Conservation (phyloP, 2,797 vertebrate genomes). For the Peromyscus aztecus region DNA sequence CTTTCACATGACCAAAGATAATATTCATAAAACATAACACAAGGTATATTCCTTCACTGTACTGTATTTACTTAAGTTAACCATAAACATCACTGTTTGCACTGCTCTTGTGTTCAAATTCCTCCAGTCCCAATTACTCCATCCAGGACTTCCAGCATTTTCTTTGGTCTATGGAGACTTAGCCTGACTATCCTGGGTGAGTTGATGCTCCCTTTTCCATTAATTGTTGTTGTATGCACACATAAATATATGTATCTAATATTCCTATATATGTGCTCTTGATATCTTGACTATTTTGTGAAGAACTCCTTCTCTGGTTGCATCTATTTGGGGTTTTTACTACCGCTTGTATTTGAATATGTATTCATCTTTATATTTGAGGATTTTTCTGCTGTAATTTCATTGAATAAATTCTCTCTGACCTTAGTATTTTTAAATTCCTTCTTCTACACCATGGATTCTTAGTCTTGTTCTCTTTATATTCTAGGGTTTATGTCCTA, state of each 20-base stretch:
- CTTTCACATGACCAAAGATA: no score
- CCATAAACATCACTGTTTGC: background rate
- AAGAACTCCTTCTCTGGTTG: background rate
- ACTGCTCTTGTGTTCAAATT: background rate
- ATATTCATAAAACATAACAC: background rate
- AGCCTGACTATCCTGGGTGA: background rate
- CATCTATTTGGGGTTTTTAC: background rate
- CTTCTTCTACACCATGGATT: background rate
- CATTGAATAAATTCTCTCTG: background rate
- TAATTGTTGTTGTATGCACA: background rate
- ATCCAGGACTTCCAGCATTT: background rate
- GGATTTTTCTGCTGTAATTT: background rate
- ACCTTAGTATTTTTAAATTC: background rate
- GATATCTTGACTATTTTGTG: background rate
- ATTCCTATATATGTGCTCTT: background rate
- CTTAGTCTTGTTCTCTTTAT: background rate
- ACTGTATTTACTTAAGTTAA: background rate
- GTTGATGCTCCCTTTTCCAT: background rate
- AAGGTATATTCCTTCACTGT: background rate
- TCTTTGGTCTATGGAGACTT: background rate
- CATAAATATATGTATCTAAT: no score
- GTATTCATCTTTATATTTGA: background rate
- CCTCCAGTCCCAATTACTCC: background rate
- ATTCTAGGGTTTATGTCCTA: background rate
- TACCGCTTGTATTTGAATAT: background rate